phyloP scores from a whole-genome alignment of 2,888 invertebrate species.

The Sycophila texana region DNA sequence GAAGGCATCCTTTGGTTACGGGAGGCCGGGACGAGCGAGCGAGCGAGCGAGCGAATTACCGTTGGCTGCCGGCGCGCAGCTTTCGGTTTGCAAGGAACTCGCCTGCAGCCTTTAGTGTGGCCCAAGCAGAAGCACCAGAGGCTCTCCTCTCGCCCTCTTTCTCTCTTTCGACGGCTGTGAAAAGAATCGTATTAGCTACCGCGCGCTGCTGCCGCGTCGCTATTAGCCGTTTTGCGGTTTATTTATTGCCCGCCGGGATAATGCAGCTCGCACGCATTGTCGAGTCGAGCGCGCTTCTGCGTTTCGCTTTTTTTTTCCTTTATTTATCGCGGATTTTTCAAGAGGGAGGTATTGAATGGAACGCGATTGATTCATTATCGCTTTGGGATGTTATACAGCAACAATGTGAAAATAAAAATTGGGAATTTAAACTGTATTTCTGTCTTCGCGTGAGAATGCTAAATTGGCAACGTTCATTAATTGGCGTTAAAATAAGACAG shows the following conservation, averaged over 20 bases:
- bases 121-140: neutral
- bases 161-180: slow-evolving; percentile 31
- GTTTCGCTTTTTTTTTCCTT: neutral
- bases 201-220: neutral
- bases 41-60: neutral
- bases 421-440: no score
- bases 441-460: no score
- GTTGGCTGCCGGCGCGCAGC: neutral
- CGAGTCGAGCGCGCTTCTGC: neutral
- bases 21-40: neutral
- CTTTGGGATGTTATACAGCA: neutral
- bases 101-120: slow-evolving; percentile 31
- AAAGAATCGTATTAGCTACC: slow-evolving; percentile 49
- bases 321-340: neutral
- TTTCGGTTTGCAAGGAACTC: slow-evolving; percentile 39
- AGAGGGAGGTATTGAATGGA: neutral
- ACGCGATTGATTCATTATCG: slow-evolving; percentile 10
- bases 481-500: no score
- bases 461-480: no score
- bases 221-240: slow-evolving; percentile 44
- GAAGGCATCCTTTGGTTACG: slow-evolving; percentile 42
- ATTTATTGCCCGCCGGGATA: slow-evolving; percentile 43
- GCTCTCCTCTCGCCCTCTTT: slow-evolving; percentile 38
- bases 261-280: slow-evolving; percentile 23
- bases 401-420: no score